Base-by-base conservation (phyloP, 2,113 vertebrate species). In the Benitochromis conjunctus region DNA sequence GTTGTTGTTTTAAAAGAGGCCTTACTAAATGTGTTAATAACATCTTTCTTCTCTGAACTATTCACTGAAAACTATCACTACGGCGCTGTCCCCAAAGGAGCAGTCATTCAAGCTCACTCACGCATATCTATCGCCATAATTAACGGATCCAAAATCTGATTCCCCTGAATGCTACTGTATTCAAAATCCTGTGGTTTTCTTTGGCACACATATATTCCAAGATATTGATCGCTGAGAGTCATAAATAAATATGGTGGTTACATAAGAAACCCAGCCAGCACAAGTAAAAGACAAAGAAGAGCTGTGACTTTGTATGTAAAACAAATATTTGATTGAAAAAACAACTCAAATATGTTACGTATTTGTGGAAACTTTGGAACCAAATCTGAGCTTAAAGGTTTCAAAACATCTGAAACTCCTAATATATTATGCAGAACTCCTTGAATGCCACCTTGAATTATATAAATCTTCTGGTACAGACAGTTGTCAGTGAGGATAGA, bases 381-480 rank as follows among this genome's bases (percentile, higher is more conserved):
- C 83, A 57, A 74, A 51, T 69, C 36, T 13, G 9, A 77, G 16
- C 64, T 62, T 66, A 69, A 53, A 79, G n/a, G 31, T 38, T 69
- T 36, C 5, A 54, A 54, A 13, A 80, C 60, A 57, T 76, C 12
- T 77, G 9, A 77, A 21, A 84, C 43, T 54, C 18, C 5, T 29
- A 38, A 36, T 19, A 51, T 46, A 54, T 29, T 18, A 79, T 29
- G 24, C 58, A 85, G 79, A 31, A 16, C 36, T 66, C 46, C 74
- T 48, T 88, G 86, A 89, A 87, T 86, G 81, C 82, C 87, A 93
- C 87, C 89, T 94, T 94, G 81, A 90, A 91, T 92, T 62, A 85
- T 66, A 43, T 36, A 66, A 77, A 19, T 89, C 81, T 71, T 54
- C 64, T 51, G 66, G 79, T 84, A 88, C 58, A 88, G 84, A 88